Conservation (phyloP, 1,140 invertebrate genomes). For the Samia ricini region DNA sequence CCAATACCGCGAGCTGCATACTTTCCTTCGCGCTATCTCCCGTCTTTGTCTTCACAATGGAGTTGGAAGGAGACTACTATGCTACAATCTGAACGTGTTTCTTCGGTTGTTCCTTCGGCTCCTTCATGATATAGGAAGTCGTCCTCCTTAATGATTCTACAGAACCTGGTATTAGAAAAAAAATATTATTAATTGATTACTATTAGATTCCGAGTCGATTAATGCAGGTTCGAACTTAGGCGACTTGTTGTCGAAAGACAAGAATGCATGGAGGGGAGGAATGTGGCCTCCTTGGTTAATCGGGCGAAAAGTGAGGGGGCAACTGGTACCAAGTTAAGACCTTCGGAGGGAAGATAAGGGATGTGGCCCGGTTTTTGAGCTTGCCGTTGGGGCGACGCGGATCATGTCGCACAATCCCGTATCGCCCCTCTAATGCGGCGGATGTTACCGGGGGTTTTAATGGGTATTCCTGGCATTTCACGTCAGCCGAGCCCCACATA, state of each 20-base stretch:
- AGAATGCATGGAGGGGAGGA: too few species aligned
- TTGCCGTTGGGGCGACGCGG: too few species aligned
- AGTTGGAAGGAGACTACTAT: conserved; percentile 26
- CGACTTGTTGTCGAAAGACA: neutral
- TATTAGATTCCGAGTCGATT: neutral
- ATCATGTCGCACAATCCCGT: too few species aligned
- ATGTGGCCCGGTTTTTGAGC: too few species aligned
- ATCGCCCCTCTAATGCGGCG: too few species aligned
- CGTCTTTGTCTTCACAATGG: neutral
- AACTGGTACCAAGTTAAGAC: too few species aligned
- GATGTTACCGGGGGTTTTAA: too few species aligned
- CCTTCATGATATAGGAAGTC: conserved; percentile 58
- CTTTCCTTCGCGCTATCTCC: neutral
- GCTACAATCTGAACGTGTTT: conserved; percentile 66
- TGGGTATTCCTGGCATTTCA: too few species aligned
- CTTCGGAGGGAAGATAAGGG: too few species aligned
- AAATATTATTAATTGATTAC: neutral
- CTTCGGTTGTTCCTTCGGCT: conserved; percentile 46
- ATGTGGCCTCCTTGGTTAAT: neutral
- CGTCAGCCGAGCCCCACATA: too few species aligned
- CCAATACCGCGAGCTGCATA: neutral
- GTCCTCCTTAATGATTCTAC: conserved; percentile 50
- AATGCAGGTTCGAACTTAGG: neutral
- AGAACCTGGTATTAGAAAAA: conserved; percentile 47
- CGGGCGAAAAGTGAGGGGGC: neutral